Percentiles rank a stretch among this genome's conserved stretches.
Evolutionary conservation across 2,888 invertebrate species (phyloP).

Genomic region (Acrobeloides nanus): DNA sequence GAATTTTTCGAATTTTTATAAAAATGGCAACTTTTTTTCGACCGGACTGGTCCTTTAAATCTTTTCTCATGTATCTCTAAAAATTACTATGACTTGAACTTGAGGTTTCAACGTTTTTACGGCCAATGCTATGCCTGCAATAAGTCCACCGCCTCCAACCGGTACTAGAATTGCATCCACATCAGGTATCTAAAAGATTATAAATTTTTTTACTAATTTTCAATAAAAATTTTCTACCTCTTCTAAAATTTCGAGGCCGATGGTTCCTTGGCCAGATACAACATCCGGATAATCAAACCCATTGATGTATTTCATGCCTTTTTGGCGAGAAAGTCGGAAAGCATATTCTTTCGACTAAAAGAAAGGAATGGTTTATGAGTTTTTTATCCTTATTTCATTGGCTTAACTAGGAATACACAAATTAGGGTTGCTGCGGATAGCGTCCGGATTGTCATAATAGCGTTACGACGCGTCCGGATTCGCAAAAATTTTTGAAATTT

Average conservation of each 20-base stretch:
- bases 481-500: too few species aligned
- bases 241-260: constrained; percentile 83
- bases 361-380: too few species aligned
- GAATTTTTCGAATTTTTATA: too few species aligned
- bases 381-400: too few species aligned
- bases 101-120: constrained; percentile 76
- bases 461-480: too few species aligned
- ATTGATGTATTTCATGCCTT: constrained; percentile 73
- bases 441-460: too few species aligned
- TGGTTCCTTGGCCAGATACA: constrained; percentile 87
- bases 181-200: constrained; percentile 60
- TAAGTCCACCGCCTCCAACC: constrained; percentile 84
- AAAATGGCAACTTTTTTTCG: too few species aligned
- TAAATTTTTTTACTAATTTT: background rate
- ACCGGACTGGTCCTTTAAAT: too few species aligned
- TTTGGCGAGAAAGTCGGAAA: constrained; percentile 68
- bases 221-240: constrained; percentile 57
- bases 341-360: constrained; percentile 68
- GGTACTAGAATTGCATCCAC: constrained; percentile 84
- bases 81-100: constrained; percentile 75
- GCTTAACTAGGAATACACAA: too few species aligned
- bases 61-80: too few species aligned
- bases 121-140: constrained; percentile 82
- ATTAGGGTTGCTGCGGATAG: too few species aligned
- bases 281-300: constrained; percentile 91